These are phyloP conservation scores for Caerostris darwini DNA, from an alignment of 1,140 invertebrate species.

Conservation along the genomic window DNA sequence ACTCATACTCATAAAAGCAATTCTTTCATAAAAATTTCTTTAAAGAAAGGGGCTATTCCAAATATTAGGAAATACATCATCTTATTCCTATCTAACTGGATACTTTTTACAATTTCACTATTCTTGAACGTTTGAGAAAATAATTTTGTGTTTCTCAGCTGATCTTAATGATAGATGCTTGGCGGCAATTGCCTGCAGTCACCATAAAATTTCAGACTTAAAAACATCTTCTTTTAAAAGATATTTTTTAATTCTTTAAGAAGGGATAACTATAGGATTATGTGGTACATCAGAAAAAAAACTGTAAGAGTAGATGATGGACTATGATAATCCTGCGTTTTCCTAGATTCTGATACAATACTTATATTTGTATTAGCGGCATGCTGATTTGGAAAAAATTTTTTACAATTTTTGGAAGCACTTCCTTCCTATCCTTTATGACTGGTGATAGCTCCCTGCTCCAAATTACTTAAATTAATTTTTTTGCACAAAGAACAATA, in stretches of 20 bases:
- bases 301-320: not conserved
- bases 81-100: not conserved
- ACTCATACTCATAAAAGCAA: not conserved
- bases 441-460: not conserved
- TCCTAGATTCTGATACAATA: not conserved
- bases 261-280: not conserved
- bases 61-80: too few species aligned
- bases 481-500: too few species aligned
- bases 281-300: not conserved
- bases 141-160: not conserved
- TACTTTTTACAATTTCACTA: not conserved
- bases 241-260: not conserved
- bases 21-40: not conserved
- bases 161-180: not conserved
- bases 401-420: not conserved
- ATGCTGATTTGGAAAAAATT: not conserved
- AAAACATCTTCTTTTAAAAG: not conserved
- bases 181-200: not conserved
- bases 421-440: not conserved
- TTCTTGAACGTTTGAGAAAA: not conserved
- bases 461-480: not conserved
- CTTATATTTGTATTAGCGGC: not conserved
- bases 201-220: conserved; percentile 1
- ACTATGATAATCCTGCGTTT: not conserved
- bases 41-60: too few species aligned